A percentile compares a stretch with the other conserved stretches of the same genome.
Evolutionary conservation across 2,888 invertebrate genomes (phyloP).

Genomic region (Tribolium freemani): DNA sequence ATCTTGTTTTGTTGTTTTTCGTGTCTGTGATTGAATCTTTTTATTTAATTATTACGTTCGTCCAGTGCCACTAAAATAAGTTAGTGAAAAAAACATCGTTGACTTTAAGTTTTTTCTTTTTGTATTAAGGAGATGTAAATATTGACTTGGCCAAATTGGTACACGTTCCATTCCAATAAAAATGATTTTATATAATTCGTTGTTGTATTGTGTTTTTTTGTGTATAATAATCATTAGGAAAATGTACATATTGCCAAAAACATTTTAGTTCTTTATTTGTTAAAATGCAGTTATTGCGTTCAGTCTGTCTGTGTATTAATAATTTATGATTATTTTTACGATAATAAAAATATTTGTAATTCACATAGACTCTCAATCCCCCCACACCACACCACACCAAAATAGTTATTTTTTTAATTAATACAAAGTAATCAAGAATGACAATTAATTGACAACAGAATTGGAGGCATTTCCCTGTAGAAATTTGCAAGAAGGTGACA

Average conservation of each 20-base stretch:
- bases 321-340: slow-evolving; percentile 69
- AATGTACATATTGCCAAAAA: slow-evolving; percentile 68
- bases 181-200: slow-evolving; percentile 63
- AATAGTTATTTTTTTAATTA: too few relatives aligned
- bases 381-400: too few relatives aligned
- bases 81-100: slow-evolving; percentile 36
- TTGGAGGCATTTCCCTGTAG: too few relatives aligned
- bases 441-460: too few relatives aligned
- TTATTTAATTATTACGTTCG: slow-evolving; percentile 51
- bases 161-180: slow-evolving; percentile 63
- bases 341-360: slow-evolving; percentile 67
- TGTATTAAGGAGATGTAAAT: slow-evolving; percentile 47
- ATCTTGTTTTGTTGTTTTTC: slow-evolving; percentile 45
- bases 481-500: too few relatives aligned
- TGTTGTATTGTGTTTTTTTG: slow-evolving; percentile 66
- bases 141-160: slow-evolving; percentile 56
- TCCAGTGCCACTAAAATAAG: slow-evolving; percentile 47
- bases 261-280: slow-evolving; percentile 65
- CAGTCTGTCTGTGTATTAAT: slow-evolving; percentile 66
- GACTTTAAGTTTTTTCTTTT: slow-evolving; percentile 37
- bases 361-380: slow-evolving; percentile 22
- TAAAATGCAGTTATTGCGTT: slow-evolving; percentile 62
- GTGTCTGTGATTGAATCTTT: slow-evolving; percentile 53
- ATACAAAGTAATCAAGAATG: too few relatives aligned
- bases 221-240: slow-evolving; percentile 60